Evolutionary conservation across 2,113 vertebrate species (phyloP).

Genomic region (Acinonyx jubatus): DNA sequence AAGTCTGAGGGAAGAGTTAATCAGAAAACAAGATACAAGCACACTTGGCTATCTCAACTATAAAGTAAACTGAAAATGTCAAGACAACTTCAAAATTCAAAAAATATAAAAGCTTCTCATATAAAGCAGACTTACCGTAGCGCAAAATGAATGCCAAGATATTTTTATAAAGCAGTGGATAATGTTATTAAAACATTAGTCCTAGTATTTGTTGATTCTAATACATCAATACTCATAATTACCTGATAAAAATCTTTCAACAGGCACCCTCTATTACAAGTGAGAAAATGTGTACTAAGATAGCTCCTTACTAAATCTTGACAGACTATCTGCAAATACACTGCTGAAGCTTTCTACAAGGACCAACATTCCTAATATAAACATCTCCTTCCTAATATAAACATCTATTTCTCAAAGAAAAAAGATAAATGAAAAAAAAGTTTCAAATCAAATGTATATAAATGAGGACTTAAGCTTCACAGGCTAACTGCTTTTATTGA

Average conservation of each 20-base stretch:
- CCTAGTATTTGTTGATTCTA: background rate
- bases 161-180: background rate
- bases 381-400: background rate
- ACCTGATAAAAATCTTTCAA: conserved; percentile 11
- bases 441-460: background rate
- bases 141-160: background rate
- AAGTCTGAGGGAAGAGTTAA: background rate
- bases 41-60: background rate
- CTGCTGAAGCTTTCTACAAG: background rate
- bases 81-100: background rate
- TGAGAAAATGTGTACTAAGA: background rate
- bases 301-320: background rate
- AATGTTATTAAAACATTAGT: background rate
- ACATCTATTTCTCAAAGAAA: conserved; percentile 17
- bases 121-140: background rate
- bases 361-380: background rate
- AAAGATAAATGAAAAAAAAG: background rate
- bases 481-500: background rate
- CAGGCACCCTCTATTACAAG: background rate
- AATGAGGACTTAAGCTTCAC: background rate
- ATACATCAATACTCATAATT: background rate
- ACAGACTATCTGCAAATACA: background rate
- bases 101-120: background rate
- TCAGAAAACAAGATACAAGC: background rate
- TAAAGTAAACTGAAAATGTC: background rate